Evolutionary conservation across 2,113 vertebrate genomes (phyloP).

Genomic region (Tachysurus vachellii): DNA sequence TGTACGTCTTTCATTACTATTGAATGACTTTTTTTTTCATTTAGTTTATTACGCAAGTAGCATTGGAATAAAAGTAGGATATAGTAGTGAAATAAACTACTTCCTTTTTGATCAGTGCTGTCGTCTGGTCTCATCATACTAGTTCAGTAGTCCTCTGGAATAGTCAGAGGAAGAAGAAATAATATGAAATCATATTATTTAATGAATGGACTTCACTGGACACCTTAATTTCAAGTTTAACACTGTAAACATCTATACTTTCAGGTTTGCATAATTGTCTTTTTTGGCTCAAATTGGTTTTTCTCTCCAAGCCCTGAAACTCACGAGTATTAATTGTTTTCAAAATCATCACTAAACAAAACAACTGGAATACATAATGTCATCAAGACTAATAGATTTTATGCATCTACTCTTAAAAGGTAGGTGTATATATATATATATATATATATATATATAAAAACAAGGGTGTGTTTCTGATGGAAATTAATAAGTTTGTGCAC

Average conservation of each 20-base stretch:
- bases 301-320: neutral
- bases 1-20: neutral
- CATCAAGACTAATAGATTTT: neutral
- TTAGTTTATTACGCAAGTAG: neutral
- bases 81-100: neutral
- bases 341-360: neutral
- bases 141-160: neutral
- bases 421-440: too few species aligned
- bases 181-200: neutral
- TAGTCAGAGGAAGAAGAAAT: neutral
- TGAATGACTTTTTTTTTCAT: neutral
- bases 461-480: neutral
- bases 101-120: neutral
- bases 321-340: neutral
- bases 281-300: neutral
- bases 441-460: neutral
- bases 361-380: neutral
- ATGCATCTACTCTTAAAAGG: too few species aligned
- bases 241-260: neutral
- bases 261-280: neutral
- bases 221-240: neutral
- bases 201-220: neutral
- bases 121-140: neutral
- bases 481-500: constrained; percentile 1
- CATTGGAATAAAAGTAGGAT: neutral